Base-by-base conservation (phyloP, 2,888 invertebrate genomes). In the Steinernema scapterisci region DNA sequence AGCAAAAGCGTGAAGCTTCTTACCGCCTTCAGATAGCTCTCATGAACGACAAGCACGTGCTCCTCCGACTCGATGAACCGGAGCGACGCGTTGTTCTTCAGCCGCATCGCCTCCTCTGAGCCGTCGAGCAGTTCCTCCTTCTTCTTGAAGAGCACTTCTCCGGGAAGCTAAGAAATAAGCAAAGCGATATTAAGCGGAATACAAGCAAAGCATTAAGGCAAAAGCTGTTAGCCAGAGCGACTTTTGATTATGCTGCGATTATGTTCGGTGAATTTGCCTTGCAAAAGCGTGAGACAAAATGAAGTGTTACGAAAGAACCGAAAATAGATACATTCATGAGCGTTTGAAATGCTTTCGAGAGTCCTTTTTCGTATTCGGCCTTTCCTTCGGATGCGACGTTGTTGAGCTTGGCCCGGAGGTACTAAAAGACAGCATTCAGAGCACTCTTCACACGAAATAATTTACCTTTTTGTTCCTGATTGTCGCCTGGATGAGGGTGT, bases 401-500 rank as follows among this genome's bases (percentile, higher is more conserved):
- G 45, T 91, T 90, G 74, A 95, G 90, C 1, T 73, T 70, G 0
- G 76, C 51, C 23, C 78, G 74, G 3, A 81, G 54, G 52, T 73
- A 45, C 77, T 81, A 43, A 38, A 81, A 76, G n/a, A 27, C n/a
- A 0, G 38, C 44, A 23, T 11, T 71, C 7, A 45, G 19, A 2
- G 2, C 11, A n/a, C 25, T 6, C 13, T 13, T 0, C 31, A 13
- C 38, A 46, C 21, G 11, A 38, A 73, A 7, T 9, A 21, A 19
- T 19, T 31, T 63, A 85, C 76, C 71, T 85, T 84, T 75, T 87
- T 89, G 83, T 91, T 91, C 78, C 89, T 87, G 76, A 88, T 87
- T 82, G 90, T 90, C 87, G 94, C 95, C 91, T 95, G 96, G 7
- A 97, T 93, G 19, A 97, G 89, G 82, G 93, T 92, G 73, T 92